phyloP scores from a whole-genome alignment of 2,113 vertebrate genomes.

The Heterochromis multidens region DNA sequence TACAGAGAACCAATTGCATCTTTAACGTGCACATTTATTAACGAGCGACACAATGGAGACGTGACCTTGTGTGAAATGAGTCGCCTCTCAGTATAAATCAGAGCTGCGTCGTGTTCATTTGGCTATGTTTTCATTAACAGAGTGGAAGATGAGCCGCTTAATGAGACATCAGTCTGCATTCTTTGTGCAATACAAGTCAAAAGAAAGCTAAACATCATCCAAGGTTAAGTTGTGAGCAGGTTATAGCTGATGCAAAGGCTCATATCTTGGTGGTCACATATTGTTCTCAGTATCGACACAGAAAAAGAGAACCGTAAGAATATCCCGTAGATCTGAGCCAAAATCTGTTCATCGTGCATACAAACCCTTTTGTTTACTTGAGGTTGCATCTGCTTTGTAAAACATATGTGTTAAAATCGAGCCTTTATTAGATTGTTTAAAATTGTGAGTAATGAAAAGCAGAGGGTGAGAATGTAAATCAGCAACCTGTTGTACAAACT shows the following conservation, averaged over 20 bases:
- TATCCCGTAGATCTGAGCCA: not conserved
- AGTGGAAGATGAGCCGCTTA: slow-evolving; percentile 32
- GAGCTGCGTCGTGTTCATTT: slow-evolving; percentile 34
- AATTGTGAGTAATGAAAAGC: not conserved
- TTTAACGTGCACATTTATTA: slow-evolving; percentile 43
- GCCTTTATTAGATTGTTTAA: not conserved
- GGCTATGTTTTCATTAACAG: slow-evolving; percentile 50
- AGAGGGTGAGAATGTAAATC: not conserved
- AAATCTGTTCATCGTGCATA: not conserved
- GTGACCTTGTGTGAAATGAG: slow-evolving; percentile 57
- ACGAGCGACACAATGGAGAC: slow-evolving; percentile 31
- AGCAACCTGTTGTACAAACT: not conserved
- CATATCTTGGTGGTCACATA: not conserved
- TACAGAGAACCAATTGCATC: slow-evolving; percentile 22
- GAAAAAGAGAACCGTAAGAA: not conserved
- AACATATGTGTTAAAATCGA: not conserved
- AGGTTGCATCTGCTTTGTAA: not conserved
- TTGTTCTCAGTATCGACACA: not conserved
- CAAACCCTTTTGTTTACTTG: not conserved
- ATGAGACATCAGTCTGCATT: slow-evolving; percentile 38
- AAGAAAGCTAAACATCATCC: slow-evolving; percentile 49
- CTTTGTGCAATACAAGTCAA: slow-evolving; percentile 44
- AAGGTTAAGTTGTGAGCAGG: slow-evolving; percentile 58
- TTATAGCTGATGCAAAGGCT: slow-evolving; percentile 44
- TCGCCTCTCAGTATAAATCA: slow-evolving; percentile 35